Percentiles rank a stretch among this genome's conserved stretches.
Conservation (phyloP, 2,888 invertebrate genomes). For the Dyspetes luteomarginatus region DNA sequence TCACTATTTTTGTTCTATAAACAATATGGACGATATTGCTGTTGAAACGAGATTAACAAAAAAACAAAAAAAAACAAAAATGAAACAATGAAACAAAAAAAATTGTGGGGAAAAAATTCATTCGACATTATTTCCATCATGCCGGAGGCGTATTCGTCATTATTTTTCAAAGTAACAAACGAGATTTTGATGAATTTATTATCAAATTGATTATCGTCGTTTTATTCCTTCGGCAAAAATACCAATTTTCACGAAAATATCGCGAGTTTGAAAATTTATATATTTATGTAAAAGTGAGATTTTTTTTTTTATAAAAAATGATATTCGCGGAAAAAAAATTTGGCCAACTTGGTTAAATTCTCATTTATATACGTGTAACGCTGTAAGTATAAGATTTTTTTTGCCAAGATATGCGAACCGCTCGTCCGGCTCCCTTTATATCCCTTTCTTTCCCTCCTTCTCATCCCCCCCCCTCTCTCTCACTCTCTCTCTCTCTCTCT, state of each 20-base stretch:
- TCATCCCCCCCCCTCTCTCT: conserved; percentile 12
- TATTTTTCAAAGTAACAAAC: background rate
- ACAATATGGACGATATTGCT: conserved; percentile 6
- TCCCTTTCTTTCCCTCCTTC: background rate
- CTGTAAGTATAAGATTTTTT: conserved; percentile 49
- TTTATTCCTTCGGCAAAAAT: background rate
- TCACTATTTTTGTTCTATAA: background rate
- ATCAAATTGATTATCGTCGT: background rate
- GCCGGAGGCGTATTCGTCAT: background rate
- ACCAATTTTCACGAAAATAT: background rate
- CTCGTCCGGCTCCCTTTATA: conserved; percentile 36
- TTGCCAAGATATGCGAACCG: conserved; percentile 48
- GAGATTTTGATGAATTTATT: too few relatives aligned
- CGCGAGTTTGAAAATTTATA: background rate
- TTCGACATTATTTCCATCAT: background rate
- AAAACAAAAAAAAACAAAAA: conserved; percentile 12
- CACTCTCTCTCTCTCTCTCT: background rate
- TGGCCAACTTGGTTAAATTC: conserved; percentile 11
- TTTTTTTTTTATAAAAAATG: conserved; percentile 1
- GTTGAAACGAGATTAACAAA: conserved; percentile 35
- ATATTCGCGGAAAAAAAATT: background rate
- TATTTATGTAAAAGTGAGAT: background rate
- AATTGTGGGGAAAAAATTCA: background rate
- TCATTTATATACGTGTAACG: conserved; percentile 4
- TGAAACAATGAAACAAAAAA: conserved; percentile 15